Percentiles rank a stretch among this genome's conserved stretches.
These are phyloP conservation scores for Arothron firmamentum DNA, from an alignment of 2,113 vertebrate species.

Conservation along the genomic window DNA sequence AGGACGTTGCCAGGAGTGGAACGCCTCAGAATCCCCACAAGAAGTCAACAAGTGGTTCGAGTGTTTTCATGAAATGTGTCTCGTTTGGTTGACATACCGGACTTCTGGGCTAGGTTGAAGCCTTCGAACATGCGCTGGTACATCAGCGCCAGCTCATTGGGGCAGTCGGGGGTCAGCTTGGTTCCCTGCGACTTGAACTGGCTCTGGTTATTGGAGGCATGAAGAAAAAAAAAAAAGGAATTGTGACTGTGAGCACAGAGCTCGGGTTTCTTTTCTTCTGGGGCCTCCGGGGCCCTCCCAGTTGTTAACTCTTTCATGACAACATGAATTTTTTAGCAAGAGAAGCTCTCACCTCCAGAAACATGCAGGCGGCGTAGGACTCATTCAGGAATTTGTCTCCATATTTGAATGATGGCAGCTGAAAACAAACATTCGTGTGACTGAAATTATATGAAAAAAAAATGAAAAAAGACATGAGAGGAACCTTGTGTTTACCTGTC, in stretches of 20 bases:
- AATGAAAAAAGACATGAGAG: too few species aligned
- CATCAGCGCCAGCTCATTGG: constrained; percentile 56
- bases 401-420: constrained; percentile 73
- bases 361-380: constrained; percentile 69
- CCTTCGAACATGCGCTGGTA: constrained; percentile 73
- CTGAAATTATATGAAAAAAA: not conserved
- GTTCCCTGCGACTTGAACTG: constrained; percentile 70
- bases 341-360: constrained; percentile 71
- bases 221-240: constrained; percentile 4
- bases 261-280: constrained; percentile 13
- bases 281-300: not conserved
- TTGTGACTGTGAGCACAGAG: not conserved
- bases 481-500: constrained; percentile 45
- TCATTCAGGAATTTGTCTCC: constrained; percentile 67
- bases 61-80: constrained; percentile 6
- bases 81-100: constrained; percentile 22
- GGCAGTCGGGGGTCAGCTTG: constrained; percentile 61
- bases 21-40: not conserved
- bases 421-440: not conserved
- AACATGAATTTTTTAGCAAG: constrained; percentile 4
- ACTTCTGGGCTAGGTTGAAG: constrained; percentile 47
- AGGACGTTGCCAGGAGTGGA: too few species aligned
- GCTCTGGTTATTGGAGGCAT: constrained; percentile 45
- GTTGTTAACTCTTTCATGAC: constrained; percentile 2
- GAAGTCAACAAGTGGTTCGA: not conserved